Evolutionary conservation across 2,797 vertebrate genomes (phyloP).

Genomic region (Phylloscopus collybita): DNA sequence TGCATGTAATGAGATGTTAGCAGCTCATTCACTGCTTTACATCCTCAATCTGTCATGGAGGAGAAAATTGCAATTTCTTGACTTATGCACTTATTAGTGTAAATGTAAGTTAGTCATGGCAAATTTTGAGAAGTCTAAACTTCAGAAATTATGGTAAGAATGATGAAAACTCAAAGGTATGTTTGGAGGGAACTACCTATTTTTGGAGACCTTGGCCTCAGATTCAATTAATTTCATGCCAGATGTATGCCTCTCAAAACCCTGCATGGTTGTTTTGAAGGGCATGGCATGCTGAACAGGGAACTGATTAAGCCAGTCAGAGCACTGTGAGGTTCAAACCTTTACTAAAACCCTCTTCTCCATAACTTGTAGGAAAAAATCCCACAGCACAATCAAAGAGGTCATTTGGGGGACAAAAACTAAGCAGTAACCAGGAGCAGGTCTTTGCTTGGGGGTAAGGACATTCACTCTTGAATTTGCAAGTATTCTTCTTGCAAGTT

Average conservation of each 20-base stretch:
- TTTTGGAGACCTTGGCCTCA: not conserved
- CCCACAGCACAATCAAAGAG: not conserved
- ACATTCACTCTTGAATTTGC: not conserved
- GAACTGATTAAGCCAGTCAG: not conserved
- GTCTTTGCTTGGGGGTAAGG: not conserved
- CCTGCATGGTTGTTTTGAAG: not conserved
- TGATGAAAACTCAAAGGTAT: slow-evolving; percentile 37
- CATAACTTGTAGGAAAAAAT: not conserved
- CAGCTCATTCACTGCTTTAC: slow-evolving; percentile 38
- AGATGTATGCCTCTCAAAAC: not conserved
- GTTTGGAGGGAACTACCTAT: not conserved
- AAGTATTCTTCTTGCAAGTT: not conserved
- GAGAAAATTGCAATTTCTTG: slow-evolving; percentile 33
- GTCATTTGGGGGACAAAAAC: not conserved
- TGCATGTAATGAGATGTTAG: slow-evolving; percentile 48
- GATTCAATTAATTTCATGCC: not conserved
- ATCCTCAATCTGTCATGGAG: not conserved
- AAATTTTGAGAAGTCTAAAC: slow-evolving; percentile 33
- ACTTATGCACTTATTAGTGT: slow-evolving; percentile 11
- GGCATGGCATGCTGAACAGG: not conserved
- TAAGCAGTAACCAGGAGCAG: not conserved
- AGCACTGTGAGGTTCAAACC: not conserved
- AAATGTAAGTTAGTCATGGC: slow-evolving; percentile 50
- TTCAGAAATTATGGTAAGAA: slow-evolving; percentile 32
- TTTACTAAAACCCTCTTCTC: not conserved